Evolutionary conservation across 2,888 invertebrate species (phyloP).

Genomic region (Scaptomyza cyrtandrae): DNA sequence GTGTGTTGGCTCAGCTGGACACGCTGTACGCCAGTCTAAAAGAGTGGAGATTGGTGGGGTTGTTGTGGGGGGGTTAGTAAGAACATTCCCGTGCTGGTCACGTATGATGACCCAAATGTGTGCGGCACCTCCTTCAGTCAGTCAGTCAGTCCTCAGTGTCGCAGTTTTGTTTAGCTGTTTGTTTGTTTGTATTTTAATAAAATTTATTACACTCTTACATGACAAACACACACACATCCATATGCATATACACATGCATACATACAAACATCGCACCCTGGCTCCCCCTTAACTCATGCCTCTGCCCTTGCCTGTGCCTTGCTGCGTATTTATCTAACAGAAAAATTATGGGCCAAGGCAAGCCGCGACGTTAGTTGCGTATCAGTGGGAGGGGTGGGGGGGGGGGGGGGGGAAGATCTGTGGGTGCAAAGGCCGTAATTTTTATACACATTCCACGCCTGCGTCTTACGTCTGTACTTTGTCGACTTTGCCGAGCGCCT

Average conservation of each 20-base stretch:
- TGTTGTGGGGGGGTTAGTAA: no score
- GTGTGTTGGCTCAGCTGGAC: conserved; percentile 1
- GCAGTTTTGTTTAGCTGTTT: conserved; percentile 28
- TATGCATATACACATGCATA: neutral
- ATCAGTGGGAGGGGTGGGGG: neutral
- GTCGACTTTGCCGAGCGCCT: neutral
- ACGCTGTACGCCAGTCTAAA: no score
- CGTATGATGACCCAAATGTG: conserved; percentile 74
- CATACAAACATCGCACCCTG: neutral
- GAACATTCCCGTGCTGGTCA: conserved; percentile 68
- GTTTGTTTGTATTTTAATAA: conserved; percentile 67
- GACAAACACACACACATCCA: conserved; percentile 45
- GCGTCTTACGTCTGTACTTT: neutral
- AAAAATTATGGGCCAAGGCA: conserved; percentile 64
- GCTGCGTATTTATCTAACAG: conserved; percentile 75
- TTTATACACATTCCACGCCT: conserved; percentile 50
- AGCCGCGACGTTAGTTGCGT: conserved; percentile 5
- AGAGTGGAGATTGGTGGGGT: no score
- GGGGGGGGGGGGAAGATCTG: neutral
- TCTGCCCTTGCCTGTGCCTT: neutral
- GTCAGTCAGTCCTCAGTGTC: conserved; percentile 2
- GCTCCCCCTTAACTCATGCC: neutral
- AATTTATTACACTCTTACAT: conserved; percentile 75
- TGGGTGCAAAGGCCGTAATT: conserved; percentile 52
- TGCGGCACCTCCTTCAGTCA: conserved; percentile 25